Base-by-base conservation (phyloP, 1,140 invertebrate genomes). In the Heliconius hewitsoni region DNA sequence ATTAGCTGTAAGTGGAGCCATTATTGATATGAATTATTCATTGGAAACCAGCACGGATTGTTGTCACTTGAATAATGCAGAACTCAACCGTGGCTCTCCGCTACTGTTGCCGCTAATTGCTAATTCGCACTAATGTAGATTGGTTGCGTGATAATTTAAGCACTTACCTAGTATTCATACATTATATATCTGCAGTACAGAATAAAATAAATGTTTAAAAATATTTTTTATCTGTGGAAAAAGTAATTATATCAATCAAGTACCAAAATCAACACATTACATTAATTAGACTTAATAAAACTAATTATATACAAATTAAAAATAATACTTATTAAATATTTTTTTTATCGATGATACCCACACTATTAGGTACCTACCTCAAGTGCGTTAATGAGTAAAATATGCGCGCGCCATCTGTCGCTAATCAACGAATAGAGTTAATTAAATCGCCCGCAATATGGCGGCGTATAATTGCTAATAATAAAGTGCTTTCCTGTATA, bases 401-500 rank as follows among this genome's bases (percentile, higher is more conserved):
- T 88, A 87, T 85, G 89, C 87, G 92, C 88, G 86, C 90, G 87
- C 90, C 90, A 91, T 93, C 90, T 94, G 92, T 93, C 89, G 86
- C 88, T 93, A 93, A 93, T 94, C 91, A 94, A 91, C 91, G 92
- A 86, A 92, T 89, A 83, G 84, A 94, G 90, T 93, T 93, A 93
- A 94, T 94, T 91, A 94, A 94, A 93, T 93, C 91, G 91, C 88
- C 86, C 84, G 90, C 91, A 94, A 91, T 90, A 93, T 93, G 93
- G 93, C 93, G 80, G 86, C 80, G 86, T 87, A 88, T 93, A 91
- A 94, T 93, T 93, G 93, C 93, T 93, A 94, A 91, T 94, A 93
- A 94, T 94, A 94, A 92, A 93, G 90, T 88, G 91, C 90, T 92
- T 91, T 92, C 90, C 93, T 93, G 90, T 93, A 91, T 93, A 94